Evolutionary conservation across 2,113 vertebrate species (phyloP).

Genomic region (Sinosuthora webbiana): DNA sequence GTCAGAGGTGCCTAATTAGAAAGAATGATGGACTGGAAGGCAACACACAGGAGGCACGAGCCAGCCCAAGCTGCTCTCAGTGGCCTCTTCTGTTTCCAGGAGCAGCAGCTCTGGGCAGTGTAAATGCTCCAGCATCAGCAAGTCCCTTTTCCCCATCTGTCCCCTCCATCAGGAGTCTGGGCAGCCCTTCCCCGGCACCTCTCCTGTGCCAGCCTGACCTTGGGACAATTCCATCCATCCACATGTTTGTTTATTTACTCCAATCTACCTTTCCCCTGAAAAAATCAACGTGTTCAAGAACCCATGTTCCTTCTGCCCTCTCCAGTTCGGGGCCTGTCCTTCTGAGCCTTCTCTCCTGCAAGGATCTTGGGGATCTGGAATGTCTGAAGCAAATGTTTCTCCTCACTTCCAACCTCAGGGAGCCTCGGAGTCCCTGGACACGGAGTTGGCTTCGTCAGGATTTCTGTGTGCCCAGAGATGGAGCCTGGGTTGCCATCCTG

Average conservation of each 20-base stretch:
- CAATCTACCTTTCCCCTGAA: background rate
- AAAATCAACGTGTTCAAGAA: background rate
- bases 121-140: background rate
- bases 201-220: background rate
- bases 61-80: background rate
- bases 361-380: background rate
- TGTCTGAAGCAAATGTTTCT: background rate
- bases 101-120: background rate
- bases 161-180: background rate
- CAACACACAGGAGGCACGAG: constrained; percentile 5
- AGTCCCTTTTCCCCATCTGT: background rate
- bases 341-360: background rate
- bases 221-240: background rate
- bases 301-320: background rate
- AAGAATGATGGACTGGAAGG: constrained; percentile 65
- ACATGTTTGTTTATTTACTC: background rate
- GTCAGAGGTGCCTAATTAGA: constrained; percentile 73
- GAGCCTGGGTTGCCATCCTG: background rate
- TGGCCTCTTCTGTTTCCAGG: background rate
- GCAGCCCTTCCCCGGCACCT: background rate
- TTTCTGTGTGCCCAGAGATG: background rate
- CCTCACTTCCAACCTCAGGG: background rate
- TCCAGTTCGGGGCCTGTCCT: background rate
- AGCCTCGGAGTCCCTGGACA: background rate
- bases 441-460: background rate